Evolutionary conservation across 2,797 vertebrate species (phyloP), one percentile per base, ranked within the genome.

Genomic region (Sebastes umbrosus): DNA sequence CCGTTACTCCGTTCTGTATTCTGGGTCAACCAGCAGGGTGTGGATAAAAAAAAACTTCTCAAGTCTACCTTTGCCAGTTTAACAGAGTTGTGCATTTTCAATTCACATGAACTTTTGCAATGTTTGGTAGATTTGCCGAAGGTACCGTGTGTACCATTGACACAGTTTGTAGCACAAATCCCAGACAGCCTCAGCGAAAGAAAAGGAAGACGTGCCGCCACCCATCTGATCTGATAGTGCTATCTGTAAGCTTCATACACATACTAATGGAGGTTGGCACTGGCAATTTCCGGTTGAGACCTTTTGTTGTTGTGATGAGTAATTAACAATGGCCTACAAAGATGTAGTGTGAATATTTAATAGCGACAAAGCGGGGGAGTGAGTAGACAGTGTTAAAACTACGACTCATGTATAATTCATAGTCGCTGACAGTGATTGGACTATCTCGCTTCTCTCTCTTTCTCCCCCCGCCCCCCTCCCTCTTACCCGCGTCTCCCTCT

Each of bases 371-470:
- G 87, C 62, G 78, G 83, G 82, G 84, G 73, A 89, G 88, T 87
- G 90, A 94, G 84, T 87, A 93, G 92, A 90, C 88, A 90, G 86
- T 84, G 89, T 90, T 94, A 93, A 93, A 96, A 94, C 92, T 94
- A 94, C 94, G 95, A 91, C 90, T 95, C 94, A 89, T 96, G 94
- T 94, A 94, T 97, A 97, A 97, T 97, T 96, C 96, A 96, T 96
- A 75, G 86, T 87, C 75, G 3, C 87, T 93, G 96, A 92, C 94
- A 95, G 94, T 52, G 79, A 91, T 95, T 90, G 79, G 91, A 81
- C 85, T 88, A 60, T 79, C 84, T 88, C 14, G 29, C 76, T 63
- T 70, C 75, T 71, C 73, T 69, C 65, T 65, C 54, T 80, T 59
- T 71, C 76, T 64, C 70, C 62, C 63, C 71, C 36, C 18, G 32